A percentile compares a stretch with the other conserved stretches of the same genome.
Conservation (phyloP, 1,140 invertebrate species). For the Macrobrachium rosenbergii region DNA sequence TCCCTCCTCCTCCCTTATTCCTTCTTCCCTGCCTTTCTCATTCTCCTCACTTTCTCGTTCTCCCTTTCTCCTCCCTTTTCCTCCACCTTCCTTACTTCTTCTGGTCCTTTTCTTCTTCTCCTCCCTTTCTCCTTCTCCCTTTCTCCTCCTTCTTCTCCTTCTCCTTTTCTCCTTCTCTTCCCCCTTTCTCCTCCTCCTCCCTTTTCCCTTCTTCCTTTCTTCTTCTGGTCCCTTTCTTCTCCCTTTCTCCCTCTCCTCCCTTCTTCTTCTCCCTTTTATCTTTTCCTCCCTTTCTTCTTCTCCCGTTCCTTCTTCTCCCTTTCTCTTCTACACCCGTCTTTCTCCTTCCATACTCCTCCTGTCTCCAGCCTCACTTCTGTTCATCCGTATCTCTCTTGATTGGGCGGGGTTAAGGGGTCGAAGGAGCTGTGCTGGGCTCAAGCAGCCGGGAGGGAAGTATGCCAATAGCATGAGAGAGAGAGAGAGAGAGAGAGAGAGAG, state of each 20-base stretch:
- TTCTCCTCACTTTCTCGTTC: too few species aligned
- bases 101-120: too few species aligned
- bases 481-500: background rate
- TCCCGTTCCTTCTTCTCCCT: background rate
- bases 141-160: too few species aligned
- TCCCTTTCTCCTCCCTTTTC: too few species aligned
- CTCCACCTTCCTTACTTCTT: too few species aligned
- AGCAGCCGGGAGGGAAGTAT: background rate
- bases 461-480: background rate
- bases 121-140: too few species aligned
- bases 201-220: too few species aligned
- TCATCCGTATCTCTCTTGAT: background rate
- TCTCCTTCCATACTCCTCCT: background rate
- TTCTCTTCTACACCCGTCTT: background rate
- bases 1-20: too few species aligned
- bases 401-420: background rate
- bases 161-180: too few species aligned
- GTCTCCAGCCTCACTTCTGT: background rate
- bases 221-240: too few species aligned
- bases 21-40: too few species aligned
- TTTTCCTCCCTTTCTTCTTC: background rate
- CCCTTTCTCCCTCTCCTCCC: background rate
- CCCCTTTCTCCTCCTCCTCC: too few species aligned
- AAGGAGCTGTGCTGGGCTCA: background rate
- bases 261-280: background rate